Evolutionary conservation across 2,113 vertebrate genomes (phyloP).

Genomic region (Halcyon malimbica): DNA sequence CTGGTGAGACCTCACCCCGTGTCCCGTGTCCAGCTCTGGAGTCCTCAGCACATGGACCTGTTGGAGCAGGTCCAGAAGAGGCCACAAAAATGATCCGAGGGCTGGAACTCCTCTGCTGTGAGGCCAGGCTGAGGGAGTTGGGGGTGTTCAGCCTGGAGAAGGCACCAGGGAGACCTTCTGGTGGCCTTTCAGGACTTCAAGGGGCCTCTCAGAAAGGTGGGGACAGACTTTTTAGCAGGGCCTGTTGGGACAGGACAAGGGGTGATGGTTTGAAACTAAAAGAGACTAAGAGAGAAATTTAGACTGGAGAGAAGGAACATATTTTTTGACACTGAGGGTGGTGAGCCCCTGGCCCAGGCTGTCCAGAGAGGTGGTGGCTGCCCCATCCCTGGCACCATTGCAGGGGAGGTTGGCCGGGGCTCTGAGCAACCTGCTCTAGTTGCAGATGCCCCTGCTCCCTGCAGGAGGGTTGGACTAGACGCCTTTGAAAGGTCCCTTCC

Average conservation of each 20-base stretch:
- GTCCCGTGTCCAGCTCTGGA: neutral
- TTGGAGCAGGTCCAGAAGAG: neutral
- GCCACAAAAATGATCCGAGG: neutral
- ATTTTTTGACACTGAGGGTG: neutral
- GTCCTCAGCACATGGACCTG: neutral
- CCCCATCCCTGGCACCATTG: neutral
- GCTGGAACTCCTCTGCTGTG: neutral
- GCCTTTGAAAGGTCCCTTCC: neutral
- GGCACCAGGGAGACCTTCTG: neutral
- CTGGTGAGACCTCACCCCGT: neutral
- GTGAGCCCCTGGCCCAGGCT: neutral
- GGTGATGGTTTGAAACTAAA: neutral
- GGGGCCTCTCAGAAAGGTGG: neutral
- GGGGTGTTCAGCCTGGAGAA: neutral
- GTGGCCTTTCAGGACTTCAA: neutral
- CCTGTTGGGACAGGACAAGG: neutral
- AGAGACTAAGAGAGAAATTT: neutral
- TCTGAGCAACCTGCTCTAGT: neutral
- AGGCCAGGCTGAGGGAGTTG: neutral
- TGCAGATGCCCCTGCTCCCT: neutral
- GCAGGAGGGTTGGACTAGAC: neutral
- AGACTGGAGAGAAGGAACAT: neutral
- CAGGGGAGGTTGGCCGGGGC: neutral
- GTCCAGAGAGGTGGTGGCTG: neutral
- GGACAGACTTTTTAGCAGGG: neutral